Percentiles rank a stretch among this genome's conserved stretches.
Evolutionary conservation across 2,113 vertebrate genomes (phyloP).

Genomic region (Daboia siamensis): DNA sequence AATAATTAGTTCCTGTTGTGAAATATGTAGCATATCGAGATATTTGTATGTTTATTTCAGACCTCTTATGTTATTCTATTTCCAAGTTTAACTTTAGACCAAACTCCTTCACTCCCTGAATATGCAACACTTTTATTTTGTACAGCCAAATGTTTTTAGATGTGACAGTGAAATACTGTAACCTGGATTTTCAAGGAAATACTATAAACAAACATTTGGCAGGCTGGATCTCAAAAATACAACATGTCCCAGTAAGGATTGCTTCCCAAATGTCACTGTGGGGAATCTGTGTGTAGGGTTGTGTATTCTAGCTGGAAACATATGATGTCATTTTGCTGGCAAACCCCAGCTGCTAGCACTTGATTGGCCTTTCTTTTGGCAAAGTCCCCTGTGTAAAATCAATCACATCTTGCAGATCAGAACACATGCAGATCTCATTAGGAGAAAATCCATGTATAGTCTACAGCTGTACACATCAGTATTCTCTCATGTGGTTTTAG

Average conservation of each 20-base stretch:
- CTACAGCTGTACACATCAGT: slow-evolving; percentile 27
- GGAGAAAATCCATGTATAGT: slow-evolving; percentile 23
- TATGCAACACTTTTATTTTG: background rate
- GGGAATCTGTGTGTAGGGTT: slow-evolving; percentile 21
- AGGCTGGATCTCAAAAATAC: background rate
- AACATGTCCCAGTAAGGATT: slow-evolving; percentile 3
- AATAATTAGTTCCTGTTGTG: background rate
- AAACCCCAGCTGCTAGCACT: slow-evolving; percentile 29
- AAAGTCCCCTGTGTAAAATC: slow-evolving; percentile 28
- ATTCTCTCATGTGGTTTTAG: background rate
- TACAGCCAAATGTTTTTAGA: background rate
- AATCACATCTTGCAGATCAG: slow-evolving; percentile 34
- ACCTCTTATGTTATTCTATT: background rate
- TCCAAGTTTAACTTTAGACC: background rate
- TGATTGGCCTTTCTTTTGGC: slow-evolving; percentile 20
- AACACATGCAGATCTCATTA: slow-evolving; percentile 21
- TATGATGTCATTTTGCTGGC: slow-evolving; percentile 30
- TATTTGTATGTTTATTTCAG: background rate
- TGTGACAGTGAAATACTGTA: background rate
- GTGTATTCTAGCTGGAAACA: slow-evolving; percentile 26
- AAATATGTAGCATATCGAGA: background rate
- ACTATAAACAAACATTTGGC: background rate
- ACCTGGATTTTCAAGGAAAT: background rate
- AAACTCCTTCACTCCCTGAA: background rate
- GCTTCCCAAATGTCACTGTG: background rate